These are phyloP conservation scores for Zaprionus lineosus DNA, from an alignment of 2,888 invertebrate species.

Conservation along the genomic window DNA sequence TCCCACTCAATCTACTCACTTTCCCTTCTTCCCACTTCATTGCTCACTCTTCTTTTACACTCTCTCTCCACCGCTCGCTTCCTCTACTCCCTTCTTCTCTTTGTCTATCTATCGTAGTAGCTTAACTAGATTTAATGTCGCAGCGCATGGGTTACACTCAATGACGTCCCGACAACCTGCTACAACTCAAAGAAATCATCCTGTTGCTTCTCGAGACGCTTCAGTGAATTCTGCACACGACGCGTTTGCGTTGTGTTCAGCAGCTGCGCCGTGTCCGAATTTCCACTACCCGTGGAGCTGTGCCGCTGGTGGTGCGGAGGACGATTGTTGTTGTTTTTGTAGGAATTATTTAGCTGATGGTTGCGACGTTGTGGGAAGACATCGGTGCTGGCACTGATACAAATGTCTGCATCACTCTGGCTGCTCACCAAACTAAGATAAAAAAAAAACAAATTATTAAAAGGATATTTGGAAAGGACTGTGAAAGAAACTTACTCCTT, in stretches of 20 bases:
- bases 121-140: conserved; percentile 49
- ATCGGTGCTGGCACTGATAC: conserved; percentile 70
- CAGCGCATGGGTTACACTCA: conserved; percentile 18
- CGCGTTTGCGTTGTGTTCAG: conserved; percentile 90
- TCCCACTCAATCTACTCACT: no score
- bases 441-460: not conserved
- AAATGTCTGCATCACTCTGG: conserved; percentile 81
- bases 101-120: conserved; percentile 22
- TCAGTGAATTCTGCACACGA: conserved; percentile 90
- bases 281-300: conserved; percentile 84
- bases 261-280: conserved; percentile 83
- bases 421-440: conserved; percentile 75
- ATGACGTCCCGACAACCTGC: conserved; percentile 82
- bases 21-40: no score
- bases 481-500: conserved; percentile 89
- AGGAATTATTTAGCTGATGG: conserved; percentile 78
- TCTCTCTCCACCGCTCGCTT: conserved; percentile 18
- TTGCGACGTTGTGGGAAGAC: conserved; percentile 73
- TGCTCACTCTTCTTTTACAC: no score
- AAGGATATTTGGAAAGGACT: not conserved
- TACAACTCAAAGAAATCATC: conserved; percentile 96
- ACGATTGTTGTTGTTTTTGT: conserved; percentile 76
- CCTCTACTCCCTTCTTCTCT: conserved; percentile 5
- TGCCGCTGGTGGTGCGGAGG: conserved; percentile 77
- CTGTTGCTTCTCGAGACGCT: conserved; percentile 91